Conservation (phyloP, 2,797 vertebrate genomes). For the Danio aesculapii region DNA sequence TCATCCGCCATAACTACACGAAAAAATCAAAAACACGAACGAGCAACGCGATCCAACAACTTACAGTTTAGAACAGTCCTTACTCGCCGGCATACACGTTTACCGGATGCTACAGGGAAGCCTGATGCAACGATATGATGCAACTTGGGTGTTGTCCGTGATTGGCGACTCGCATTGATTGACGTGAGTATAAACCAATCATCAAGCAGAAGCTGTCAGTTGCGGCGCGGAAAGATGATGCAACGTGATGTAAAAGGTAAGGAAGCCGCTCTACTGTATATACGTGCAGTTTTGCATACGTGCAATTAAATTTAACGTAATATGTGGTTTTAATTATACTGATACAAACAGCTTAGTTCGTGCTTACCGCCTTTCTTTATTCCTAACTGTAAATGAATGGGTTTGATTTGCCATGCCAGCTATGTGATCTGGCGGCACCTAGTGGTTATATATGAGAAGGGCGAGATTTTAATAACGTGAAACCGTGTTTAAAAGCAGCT, state of each 20-base stretch:
- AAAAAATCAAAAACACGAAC: neutral
- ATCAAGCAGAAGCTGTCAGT: neutral
- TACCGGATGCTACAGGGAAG: conserved; percentile 49
- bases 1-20: conserved; percentile 71
- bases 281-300: too few species aligned
- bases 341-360: too few species aligned
- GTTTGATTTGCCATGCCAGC: neutral
- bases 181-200: conserved; percentile 28
- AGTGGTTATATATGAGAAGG: neutral
- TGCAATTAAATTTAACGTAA: neutral
- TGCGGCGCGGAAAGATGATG: conserved; percentile 32
- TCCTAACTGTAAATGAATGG: neutral
- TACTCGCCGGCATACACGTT: conserved; percentile 28
- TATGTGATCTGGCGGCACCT: neutral
- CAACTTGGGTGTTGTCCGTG: neutral
- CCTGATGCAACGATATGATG: conserved; percentile 62
- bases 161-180: conserved; percentile 48
- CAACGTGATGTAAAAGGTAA: neutral
- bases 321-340: neutral
- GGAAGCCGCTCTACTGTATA: neutral
- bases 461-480: conserved; percentile 3
- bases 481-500: neutral
- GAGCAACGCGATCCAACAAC: neutral
- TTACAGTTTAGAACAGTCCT: neutral
- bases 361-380: too few species aligned